Evolutionary conservation across 2,797 vertebrate species (phyloP).

Genomic region (Sternarchorhynchus goeldii): DNA sequence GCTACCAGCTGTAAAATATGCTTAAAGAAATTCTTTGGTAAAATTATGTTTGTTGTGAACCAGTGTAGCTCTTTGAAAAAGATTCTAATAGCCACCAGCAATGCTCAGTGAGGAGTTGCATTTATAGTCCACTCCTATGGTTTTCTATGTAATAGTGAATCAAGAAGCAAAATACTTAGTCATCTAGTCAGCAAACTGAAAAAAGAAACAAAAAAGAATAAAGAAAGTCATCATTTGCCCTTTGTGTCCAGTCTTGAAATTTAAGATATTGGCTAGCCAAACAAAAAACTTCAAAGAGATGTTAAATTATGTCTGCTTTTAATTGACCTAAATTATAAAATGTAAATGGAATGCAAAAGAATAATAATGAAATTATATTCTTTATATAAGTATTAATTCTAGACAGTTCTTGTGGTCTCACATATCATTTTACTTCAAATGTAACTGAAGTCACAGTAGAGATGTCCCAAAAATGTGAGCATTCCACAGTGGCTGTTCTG

Average conservation of each 20-base stretch:
- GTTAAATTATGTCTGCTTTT: no score
- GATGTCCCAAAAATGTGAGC: no score
- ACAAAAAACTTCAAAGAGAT: no score
- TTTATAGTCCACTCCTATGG: not conserved
- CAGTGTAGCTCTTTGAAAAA: not conserved
- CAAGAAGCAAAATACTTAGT: no score
- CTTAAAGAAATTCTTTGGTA: not conserved
- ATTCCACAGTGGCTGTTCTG: not conserved
- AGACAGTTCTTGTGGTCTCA: not conserved
- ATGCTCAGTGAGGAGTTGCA: not conserved
- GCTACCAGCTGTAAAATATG: conserved; percentile 1
- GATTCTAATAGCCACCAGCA: not conserved
- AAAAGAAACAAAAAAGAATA: no score
- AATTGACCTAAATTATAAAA: no score
- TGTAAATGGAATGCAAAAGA: no score
- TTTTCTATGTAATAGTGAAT: no score
- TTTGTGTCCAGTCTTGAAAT: no score
- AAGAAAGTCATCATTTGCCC: no score
- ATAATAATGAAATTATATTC: not conserved
- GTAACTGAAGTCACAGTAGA: not conserved
- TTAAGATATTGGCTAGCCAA: no score
- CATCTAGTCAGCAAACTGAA: no score
- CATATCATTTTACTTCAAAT: not conserved
- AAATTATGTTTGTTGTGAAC: not conserved
- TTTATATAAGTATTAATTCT: not conserved